Base-by-base conservation (phyloP, 1,140 invertebrate species). In the Drosophila ficusphila region DNA sequence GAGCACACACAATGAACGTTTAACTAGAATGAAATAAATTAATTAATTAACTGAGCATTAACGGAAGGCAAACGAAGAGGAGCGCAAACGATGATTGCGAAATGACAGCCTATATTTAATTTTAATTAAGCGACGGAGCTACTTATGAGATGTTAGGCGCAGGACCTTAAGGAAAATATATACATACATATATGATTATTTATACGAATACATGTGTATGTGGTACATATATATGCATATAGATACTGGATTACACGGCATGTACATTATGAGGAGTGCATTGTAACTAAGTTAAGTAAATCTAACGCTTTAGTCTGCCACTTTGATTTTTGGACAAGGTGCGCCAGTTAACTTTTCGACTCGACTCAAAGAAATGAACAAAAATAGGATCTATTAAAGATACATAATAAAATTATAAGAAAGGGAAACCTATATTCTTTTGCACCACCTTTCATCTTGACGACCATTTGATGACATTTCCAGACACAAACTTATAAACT, bases 261-360 rank as follows among this genome's bases (percentile, higher is more conserved):
- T 86, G 76, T 85, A 86, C 61, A 81, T 86, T 85, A 85, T 77
- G 75, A 62, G 11, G 25, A 75, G 72, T 76, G 60, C 58, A 83
- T 77, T 74, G 76, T 52, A 70, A 54, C 62, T 82, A 75, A 74
- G 68, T 88, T 86, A 86, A 86, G 81, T 86, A 88, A 86, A 77
- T 88, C 78, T 77, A 86, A 82, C 78, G 81, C 81, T 86, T 86
- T 86, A 86, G 82, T 82, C 81, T 85, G 81, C 82, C 81, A 86
- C 81, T 86, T 86, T 86, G 81, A 86, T 88, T 85, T 85, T 85
- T 85, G 81, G 82, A 88, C 82, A 86, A 86, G 77, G 81, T 86
- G 81, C 74, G 81, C 60, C 68, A 86, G 60, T 67, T 67, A 76
- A 82, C 77, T 68, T 79, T 74, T 88, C 68, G 62, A 81, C 68